Conservation (phyloP, 2,888 invertebrate species). For the Temnothorax unifasciatus region DNA sequence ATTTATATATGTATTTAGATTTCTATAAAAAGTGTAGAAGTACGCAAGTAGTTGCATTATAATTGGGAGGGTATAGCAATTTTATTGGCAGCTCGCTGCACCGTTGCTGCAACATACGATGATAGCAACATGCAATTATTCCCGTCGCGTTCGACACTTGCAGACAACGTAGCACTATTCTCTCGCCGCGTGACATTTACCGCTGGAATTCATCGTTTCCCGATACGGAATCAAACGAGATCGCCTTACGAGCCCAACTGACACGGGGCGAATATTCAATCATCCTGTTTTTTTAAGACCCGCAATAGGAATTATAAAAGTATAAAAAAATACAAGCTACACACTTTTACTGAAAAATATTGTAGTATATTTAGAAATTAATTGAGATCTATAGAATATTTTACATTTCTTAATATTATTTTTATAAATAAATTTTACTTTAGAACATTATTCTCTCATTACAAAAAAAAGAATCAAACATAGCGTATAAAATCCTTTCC, state of each 20-base stretch:
- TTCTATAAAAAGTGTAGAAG: not conserved
- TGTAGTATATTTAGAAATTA: not conserved
- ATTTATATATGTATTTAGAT: not conserved
- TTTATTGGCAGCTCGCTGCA: constrained; percentile 1
- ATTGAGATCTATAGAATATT: not conserved
- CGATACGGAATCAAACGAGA: constrained; percentile 54
- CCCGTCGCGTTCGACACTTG: constrained; percentile 27
- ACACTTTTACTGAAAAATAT: not conserved
- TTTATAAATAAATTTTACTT: not conserved
- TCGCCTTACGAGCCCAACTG: constrained; percentile 44
- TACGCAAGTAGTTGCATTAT: not conserved
- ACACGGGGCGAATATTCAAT: not conserved
- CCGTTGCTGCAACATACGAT: constrained; percentile 1
- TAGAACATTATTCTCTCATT: not conserved
- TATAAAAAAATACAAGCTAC: too few relatives aligned
- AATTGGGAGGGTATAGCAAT: not conserved
- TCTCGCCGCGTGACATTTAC: constrained; percentile 58
- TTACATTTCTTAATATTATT: not conserved
- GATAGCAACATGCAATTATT: constrained; percentile 55
- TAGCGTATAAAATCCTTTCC: not conserved
- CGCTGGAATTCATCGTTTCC: constrained; percentile 61
- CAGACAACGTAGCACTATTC: constrained; percentile 36
- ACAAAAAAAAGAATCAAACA: not conserved
- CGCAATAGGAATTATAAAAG: not conserved
- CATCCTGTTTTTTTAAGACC: not conserved